Evolutionary conservation across 2,113 vertebrate species (phyloP).

Genomic region (Montifringilla adamsi): DNA sequence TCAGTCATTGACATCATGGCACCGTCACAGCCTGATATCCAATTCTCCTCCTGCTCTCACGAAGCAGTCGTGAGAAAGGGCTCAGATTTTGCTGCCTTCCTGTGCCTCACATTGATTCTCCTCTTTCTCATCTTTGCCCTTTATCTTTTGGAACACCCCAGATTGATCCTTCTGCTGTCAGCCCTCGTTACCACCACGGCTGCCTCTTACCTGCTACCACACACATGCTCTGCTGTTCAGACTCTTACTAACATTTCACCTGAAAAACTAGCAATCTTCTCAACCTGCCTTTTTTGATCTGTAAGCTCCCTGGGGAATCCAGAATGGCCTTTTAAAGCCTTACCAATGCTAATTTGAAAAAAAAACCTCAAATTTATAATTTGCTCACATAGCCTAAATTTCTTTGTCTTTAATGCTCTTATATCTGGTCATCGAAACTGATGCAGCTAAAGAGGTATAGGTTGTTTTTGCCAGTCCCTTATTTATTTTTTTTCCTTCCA

Average conservation of each 20-base stretch:
- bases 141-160: not conserved
- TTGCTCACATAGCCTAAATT: not conserved
- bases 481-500: not conserved
- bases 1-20: not conserved
- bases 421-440: not conserved
- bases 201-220: not conserved
- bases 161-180: not conserved
- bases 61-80: not conserved
- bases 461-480: not conserved
- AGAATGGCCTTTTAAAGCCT: not conserved
- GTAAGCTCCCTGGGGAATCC: not conserved
- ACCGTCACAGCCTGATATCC: not conserved
- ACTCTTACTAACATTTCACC: not conserved
- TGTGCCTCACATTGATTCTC: not conserved
- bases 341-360: not conserved
- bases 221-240: not conserved
- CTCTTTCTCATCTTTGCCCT: not conserved
- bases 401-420: not conserved
- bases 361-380: not conserved
- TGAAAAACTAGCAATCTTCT: not conserved
- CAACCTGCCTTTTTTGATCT: not conserved
- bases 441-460: not conserved
- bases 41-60: not conserved
- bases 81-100: not conserved
- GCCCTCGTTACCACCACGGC: accelerated